These are phyloP conservation scores for Heliconius himera DNA, from an alignment of 1,140 invertebrate species.

Conservation along the genomic window DNA sequence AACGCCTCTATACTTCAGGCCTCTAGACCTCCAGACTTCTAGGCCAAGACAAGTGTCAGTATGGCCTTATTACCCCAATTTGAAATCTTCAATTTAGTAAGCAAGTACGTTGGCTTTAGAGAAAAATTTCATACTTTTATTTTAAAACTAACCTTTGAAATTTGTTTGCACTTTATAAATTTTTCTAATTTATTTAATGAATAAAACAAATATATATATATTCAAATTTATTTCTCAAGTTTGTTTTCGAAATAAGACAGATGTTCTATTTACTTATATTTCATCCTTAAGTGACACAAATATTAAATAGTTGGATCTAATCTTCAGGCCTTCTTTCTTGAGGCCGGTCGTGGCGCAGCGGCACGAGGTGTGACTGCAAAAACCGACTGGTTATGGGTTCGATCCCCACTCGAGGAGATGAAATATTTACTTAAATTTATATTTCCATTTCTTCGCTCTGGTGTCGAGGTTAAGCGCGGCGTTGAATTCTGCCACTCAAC, in stretches of 20 bases:
- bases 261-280: background rate
- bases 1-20: constrained; percentile 13
- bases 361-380: too few species aligned
- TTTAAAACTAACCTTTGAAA: constrained; percentile 11
- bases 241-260: background rate
- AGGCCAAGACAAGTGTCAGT: constrained; percentile 10
- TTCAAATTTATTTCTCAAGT: background rate
- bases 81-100: constrained; percentile 14
- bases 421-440: too few species aligned
- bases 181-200: constrained; percentile 7
- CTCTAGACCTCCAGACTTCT: constrained; percentile 15
- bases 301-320: background rate
- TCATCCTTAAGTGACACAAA: background rate
- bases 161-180: background rate
- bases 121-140: background rate
- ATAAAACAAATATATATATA: background rate
- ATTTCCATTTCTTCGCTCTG: too few species aligned
- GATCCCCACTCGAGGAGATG: too few species aligned
- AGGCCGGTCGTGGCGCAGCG: too few species aligned
- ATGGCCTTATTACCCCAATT: constrained; percentile 15
- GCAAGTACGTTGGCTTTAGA: constrained; percentile 1
- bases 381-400: too few species aligned
- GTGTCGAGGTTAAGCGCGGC: too few species aligned
- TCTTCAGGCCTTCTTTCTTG: too few species aligned
- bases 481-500: too few species aligned